Evolutionary conservation across 2,797 vertebrate species (phyloP), one percentile per base, ranked within the genome.

Genomic region (Brotula barbata): DNA sequence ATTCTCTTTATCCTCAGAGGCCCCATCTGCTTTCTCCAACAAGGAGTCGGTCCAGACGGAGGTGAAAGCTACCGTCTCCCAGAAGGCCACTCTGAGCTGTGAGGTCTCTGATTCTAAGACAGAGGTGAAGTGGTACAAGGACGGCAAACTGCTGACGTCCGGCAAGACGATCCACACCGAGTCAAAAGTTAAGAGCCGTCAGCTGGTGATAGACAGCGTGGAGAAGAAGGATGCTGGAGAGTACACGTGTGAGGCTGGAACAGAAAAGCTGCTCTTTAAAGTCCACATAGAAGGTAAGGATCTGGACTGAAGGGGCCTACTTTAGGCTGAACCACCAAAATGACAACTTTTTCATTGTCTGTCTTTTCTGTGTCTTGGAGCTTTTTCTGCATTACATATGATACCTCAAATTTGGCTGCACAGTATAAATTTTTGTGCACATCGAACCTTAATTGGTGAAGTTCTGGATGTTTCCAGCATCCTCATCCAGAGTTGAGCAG

Each of bases 141-240:
- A 78, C 8, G 68, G 78, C 16, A 81, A 75, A 19, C 54, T 46
- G 40, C 59, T 81, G 39, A 58, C 42, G 14, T 57, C 62, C 25
- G 58, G 62, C 34, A 73, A 47, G 28, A 73, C 47, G 15, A 50
- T 78, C 7, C 54, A 54, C 22, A 51, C 63, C 23, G 72, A 73
- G 33, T 13, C 68, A n/a, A 68, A 77, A 5, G 73, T 53, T 16
- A 80, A 74, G 49, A 53, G 14, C 11, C 64, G 70, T 28, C 67
- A 68, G 22, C 41, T 80, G 33, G 62, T 81, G 52, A 23, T 78
- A 49, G 65, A 73, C 21, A 60, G 16, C 57, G 75, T 73, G 19
- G 90, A 90, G 65, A 79, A 85, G 78, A 90, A 68, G 3, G 90
- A 92, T 0, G 57, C 80, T 1, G 90, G 91, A 40, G 84, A 91